Base-by-base conservation (phyloP, 2,888 invertebrate genomes). In the Thecophora atra region DNA sequence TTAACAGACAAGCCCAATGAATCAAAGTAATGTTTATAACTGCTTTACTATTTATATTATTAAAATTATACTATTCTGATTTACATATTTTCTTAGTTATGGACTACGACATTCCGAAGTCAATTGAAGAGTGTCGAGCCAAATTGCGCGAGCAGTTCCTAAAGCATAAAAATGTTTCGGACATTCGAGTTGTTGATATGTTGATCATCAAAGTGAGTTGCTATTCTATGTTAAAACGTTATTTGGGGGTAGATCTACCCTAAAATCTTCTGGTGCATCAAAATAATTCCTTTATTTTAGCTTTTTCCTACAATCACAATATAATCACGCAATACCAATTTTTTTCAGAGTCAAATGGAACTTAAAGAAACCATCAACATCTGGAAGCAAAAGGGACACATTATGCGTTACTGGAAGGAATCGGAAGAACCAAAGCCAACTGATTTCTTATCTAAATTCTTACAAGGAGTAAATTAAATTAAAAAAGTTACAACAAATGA, bases 371-470 rank as follows among this genome's bases (percentile, higher is more conserved):
- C 92, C 1, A 92, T 92, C 0, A 90, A 94, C 76, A 89, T 91
- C 71, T 98, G 97, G 96, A 97, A 97, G 85, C 96, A 96, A 81
- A 93, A 93, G 78, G 91, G 92, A 15, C 94, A 95, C 82, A 86
- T 98, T 28, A 97, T 98, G 97, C 84, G 88, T 72, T 96, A 91
- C 83, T 98, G 96, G 88, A 93, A 93, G 83, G 95, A 96, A 66
- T 93, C 94, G 0, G 89, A 90, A 69, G 93, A 95, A 77, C 92
- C 92, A 1, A 95, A 94, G 84, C 96, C 97, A 26, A 92, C 91
- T 79, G 96, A 96, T 88, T 98, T 98, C 86, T 88, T 98, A 30
- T 93, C 94, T 0, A 97, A 97, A 88, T 98, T 98, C 88, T 79
- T 85, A 63, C 83, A 84, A 78, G 85, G 85, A 71, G 78, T 82